Evolutionary conservation across 2,113 vertebrate genomes (phyloP).

Genomic region (Ibidorhyncha struthersii): DNA sequence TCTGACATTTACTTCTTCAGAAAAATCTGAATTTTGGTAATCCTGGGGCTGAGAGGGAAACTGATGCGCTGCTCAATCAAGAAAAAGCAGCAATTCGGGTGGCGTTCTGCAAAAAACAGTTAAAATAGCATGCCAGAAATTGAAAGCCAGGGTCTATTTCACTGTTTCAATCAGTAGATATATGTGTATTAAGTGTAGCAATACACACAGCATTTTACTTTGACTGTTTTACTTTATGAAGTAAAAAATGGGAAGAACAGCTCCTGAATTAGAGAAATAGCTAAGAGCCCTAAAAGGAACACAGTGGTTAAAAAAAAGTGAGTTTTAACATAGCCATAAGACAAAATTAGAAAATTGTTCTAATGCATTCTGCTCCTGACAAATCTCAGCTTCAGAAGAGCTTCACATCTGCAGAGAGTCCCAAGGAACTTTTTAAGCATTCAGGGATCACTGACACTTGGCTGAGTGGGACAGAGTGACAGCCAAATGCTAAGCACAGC

Average conservation of each 20-base stretch:
- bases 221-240: background rate
- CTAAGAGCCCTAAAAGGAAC: background rate
- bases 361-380: background rate
- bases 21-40: background rate
- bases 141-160: background rate
- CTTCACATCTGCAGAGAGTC: background rate
- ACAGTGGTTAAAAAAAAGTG: background rate
- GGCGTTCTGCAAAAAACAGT: background rate
- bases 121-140: background rate
- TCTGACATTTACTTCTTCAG: background rate
- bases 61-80: background rate
- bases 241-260: background rate
- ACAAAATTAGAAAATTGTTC: background rate
- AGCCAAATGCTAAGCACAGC: background rate
- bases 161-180: background rate
- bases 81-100: background rate
- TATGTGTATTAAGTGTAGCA: background rate
- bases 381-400: background rate
- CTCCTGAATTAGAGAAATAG: background rate
- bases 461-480: background rate
- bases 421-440: slow-evolving; percentile 5
- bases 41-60: background rate
- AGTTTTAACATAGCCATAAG: background rate
- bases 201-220: background rate
- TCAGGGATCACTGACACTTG: background rate